These are phyloP conservation scores for Hippoglossus hippoglossus DNA, from an alignment of 2,797 vertebrate genomes.

Conservation along the genomic window DNA sequence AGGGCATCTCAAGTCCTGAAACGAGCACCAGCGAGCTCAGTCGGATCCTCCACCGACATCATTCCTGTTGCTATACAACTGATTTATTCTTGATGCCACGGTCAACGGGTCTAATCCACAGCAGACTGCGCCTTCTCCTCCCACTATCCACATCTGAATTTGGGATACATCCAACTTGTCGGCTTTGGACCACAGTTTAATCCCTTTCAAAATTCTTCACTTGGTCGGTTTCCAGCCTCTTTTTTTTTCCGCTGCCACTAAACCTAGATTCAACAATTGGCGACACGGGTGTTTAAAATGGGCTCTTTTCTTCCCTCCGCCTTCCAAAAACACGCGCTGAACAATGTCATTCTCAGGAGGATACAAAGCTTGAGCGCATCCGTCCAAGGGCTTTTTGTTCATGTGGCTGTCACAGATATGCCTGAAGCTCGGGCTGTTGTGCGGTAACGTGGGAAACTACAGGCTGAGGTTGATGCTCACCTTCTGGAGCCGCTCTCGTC, in stretches of 20 bases:
- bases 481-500: constrained; percentile 57
- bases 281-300: constrained; percentile 36
- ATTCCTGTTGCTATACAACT: constrained; percentile 76
- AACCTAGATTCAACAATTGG: constrained; percentile 65
- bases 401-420: constrained; percentile 33
- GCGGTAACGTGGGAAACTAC: constrained; percentile 59
- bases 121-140: constrained; percentile 51
- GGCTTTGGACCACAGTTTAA: constrained; percentile 40
- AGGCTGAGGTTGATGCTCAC: constrained; percentile 55
- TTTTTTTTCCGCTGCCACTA: constrained; percentile 28
- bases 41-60: constrained; percentile 57
- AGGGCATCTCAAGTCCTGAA: constrained; percentile 75
- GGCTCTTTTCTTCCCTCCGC: constrained; percentile 1
- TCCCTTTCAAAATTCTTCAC: constrained; percentile 30
- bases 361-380: constrained; percentile 30
- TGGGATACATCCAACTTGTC: constrained; percentile 53
- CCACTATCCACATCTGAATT: constrained; percentile 29
- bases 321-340: constrained; percentile 23
- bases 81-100: constrained; percentile 71
- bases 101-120: constrained; percentile 58
- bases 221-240: constrained; percentile 28
- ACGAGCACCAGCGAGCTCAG: constrained; percentile 40
- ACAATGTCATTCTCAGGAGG: constrained; percentile 36
- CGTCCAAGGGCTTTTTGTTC: constrained; percentile 7
- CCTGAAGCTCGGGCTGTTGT: constrained; percentile 46